A percentile compares a stretch with the other conserved stretches of the same genome.
phyloP scores from a whole-genome alignment of 1,140 invertebrate genomes.

The Drosophila takahashii region DNA sequence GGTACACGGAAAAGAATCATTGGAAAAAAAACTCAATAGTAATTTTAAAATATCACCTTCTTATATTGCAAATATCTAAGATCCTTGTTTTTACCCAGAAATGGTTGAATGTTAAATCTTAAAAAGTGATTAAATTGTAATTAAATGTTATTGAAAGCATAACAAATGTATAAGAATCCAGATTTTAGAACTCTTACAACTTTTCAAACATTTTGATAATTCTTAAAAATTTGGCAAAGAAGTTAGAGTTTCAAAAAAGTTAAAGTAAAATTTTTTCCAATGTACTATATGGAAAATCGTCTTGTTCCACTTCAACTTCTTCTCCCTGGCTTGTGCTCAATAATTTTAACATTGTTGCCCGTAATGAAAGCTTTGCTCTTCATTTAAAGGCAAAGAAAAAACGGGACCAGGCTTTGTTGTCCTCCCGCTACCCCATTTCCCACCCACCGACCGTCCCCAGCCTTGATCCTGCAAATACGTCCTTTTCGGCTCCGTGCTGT shows the following conservation, averaged over 20 bases:
- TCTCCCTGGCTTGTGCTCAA: slow-evolving; percentile 62
- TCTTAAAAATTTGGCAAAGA: too few species aligned
- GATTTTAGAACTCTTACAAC: too few species aligned
- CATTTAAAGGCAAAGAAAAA: slow-evolving; percentile 65
- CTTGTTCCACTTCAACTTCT: slow-evolving; percentile 21
- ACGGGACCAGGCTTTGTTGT: slow-evolving; percentile 35
- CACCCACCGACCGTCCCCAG: neutral
- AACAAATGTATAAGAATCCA: too few species aligned
- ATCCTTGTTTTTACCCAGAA: too few species aligned
- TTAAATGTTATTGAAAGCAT: too few species aligned
- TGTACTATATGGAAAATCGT: slow-evolving; percentile 13
- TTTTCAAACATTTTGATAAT: too few species aligned
- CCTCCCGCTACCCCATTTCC: neutral
- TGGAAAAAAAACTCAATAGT: too few species aligned
- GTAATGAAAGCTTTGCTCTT: slow-evolving; percentile 84
- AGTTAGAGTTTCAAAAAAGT: too few species aligned
- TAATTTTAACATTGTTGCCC: slow-evolving; percentile 84
- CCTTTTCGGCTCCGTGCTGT: slow-evolving; percentile 40
- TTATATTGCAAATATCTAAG: too few species aligned
- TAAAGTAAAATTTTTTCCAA: neutral
- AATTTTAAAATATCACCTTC: too few species aligned
- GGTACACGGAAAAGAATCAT: slow-evolving; percentile 11
- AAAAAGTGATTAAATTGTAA: too few species aligned
- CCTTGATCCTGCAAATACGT: slow-evolving; percentile 41
- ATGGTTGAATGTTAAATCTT: too few species aligned